Conservation (phyloP, 2,113 vertebrate species). For the Pitta sordida region DNA sequence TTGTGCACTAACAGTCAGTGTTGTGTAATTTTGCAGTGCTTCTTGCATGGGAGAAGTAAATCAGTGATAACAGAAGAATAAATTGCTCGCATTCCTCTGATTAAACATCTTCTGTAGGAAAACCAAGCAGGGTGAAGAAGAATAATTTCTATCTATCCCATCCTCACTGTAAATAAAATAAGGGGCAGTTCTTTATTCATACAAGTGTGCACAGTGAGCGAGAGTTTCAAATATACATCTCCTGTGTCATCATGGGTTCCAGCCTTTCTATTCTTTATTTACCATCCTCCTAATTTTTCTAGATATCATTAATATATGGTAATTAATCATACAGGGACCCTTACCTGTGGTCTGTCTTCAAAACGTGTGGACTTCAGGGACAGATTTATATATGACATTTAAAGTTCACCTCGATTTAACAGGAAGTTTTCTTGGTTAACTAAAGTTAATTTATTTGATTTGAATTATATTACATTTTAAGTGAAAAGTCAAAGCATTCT, state of each 20-base stretch:
- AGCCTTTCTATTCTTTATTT: not conserved
- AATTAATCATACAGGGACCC: not conserved
- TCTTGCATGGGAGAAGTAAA: not conserved
- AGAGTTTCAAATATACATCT: not conserved
- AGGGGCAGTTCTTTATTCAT: not conserved
- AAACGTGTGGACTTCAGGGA: not conserved
- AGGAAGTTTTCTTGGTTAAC: not conserved
- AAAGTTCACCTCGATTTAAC: not conserved
- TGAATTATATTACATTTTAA: not conserved
- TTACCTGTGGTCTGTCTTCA: not conserved
- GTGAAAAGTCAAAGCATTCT: not conserved
- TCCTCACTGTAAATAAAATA: not conserved
- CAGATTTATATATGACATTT: not conserved
- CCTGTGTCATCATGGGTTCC: not conserved
- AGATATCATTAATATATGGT: not conserved
- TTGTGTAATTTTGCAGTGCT: not conserved
- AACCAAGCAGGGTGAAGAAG: not conserved
- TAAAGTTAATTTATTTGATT: not conserved
- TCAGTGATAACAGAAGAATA: not conserved
- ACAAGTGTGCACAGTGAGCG: not conserved
- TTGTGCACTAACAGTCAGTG: not conserved
- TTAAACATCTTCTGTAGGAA: not conserved
- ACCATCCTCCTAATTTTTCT: not conserved
- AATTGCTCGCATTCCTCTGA: not conserved
- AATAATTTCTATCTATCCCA: not conserved